Evolutionary conservation across 2,113 vertebrate species (phyloP), one percentile per base, ranked within the genome.

Genomic region (Eurypyga helias): DNA sequence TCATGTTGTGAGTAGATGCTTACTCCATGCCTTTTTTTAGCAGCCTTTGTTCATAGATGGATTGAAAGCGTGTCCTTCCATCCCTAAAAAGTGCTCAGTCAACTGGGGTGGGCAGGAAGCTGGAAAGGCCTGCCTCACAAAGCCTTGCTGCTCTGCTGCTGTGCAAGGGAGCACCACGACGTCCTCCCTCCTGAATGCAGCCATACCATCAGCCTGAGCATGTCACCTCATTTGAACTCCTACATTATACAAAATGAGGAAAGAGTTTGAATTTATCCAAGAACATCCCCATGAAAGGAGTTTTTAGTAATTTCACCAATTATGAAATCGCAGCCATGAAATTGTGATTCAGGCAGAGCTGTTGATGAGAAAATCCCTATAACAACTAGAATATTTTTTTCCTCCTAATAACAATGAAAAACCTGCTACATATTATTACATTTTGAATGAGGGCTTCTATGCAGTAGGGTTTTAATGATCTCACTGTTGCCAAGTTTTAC

Each of bases 391-490:
- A 62, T 69, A 61, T 43, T 87, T 93, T 79, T 82, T 41, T 41
- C 45, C 45, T 82, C 23, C 36, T 64, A 61, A 76, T 80, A 72
- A 79, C 49, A 85, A n/a, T 61, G 81, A 91, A 93, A 87, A 92
- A 61, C 23, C 25, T 89, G 29, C 72, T 79, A 61, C 45, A 43
- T 65, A 45, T 61, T 81, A 73, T 84, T 82, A 46, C 25, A 65
- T 82, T 94, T 89, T 91, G 65, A 82, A 95, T 83, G 73, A 95
- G 65, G 16, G n/a, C 52, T 84, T 96, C 80, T 84, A 26, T 92
- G 94, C 73, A 85, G 70, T 25, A 80, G 45, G 23, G 54, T 72
- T 97, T 95, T 96, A 95, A 96, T 93, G 58, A 91, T 75, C 84
- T 86, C 31, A n/a, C 26, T 64, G 60, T 90, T 95, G 95, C 82